Percentiles rank a stretch among this genome's conserved stretches.
phyloP scores from a whole-genome alignment of 2,797 vertebrate genomes.

The Menidia menidia region DNA sequence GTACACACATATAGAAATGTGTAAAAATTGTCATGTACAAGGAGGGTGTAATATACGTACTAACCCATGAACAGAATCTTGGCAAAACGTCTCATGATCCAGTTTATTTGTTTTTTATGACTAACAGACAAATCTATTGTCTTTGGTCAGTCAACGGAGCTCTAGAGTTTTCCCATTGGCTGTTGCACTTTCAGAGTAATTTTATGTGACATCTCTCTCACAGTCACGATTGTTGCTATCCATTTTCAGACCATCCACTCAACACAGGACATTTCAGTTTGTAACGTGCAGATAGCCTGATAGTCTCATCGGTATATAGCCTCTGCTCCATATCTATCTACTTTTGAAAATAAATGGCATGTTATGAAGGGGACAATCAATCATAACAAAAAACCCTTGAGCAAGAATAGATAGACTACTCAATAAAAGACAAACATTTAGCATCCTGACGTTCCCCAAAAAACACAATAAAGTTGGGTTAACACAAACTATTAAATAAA shows the following conservation, averaged over 20 bases:
- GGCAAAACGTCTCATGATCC: neutral
- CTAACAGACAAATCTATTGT: neutral
- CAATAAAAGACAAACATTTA: too few species aligned
- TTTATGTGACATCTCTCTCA: neutral
- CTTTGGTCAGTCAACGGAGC: neutral
- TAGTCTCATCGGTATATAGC: too few species aligned
- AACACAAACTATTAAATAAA: too few species aligned
- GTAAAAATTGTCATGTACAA: neutral
- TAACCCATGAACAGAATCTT: neutral
- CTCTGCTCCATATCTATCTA: too few species aligned
- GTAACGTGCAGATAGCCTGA: too few species aligned
- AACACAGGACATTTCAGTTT: neutral
- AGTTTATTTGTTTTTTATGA: neutral
- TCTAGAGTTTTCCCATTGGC: neutral
- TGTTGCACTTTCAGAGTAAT: neutral
- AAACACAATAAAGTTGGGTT: too few species aligned
- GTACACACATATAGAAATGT: constrained; percentile 1
- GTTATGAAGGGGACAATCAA: too few species aligned
- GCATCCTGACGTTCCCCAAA: too few species aligned
- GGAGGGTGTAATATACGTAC: too few species aligned
- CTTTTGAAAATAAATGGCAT: too few species aligned
- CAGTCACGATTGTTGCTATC: neutral
- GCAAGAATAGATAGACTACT: neutral
- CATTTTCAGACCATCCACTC: neutral
- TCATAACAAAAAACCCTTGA: too few species aligned